Percentiles rank a stretch among this genome's conserved stretches.
phyloP scores from a whole-genome alignment of 2,888 invertebrate genomes.

The Dasysyrphus tricinctus region DNA sequence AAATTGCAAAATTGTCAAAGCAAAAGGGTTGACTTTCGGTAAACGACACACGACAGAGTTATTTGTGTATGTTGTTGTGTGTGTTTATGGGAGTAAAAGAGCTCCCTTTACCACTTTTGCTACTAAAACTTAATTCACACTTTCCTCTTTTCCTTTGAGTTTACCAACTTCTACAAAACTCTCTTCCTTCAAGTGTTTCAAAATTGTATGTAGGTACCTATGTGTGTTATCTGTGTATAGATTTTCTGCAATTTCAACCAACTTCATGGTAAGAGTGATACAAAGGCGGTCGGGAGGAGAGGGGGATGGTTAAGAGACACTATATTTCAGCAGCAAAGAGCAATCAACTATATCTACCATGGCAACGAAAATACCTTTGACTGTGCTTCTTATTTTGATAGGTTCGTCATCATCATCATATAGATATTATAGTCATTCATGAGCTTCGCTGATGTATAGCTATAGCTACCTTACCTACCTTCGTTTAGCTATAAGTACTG shows the following conservation, averaged over 20 bases:
- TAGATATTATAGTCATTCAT: neutral
- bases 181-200: neutral
- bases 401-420: neutral
- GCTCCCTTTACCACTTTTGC: slow-evolving; percentile 1
- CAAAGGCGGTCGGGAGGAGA: rapidly evolving
- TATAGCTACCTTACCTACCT: neutral
- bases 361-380: slow-evolving; percentile 32
- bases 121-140: slow-evolving; percentile 13
- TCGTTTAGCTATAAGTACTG: neutral
- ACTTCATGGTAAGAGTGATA: neutral
- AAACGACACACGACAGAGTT: neutral
- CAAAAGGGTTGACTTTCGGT: slow-evolving; percentile 22
- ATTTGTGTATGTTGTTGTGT: neutral
- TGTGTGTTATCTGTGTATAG: too few species aligned
- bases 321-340: neutral
- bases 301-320: neutral
- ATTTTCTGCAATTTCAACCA: neutral
- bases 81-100: neutral
- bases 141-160: neutral
- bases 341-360: slow-evolving; percentile 15
- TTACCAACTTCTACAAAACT: neutral
- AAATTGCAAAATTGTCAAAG: slow-evolving; percentile 27
- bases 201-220: neutral
- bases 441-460: neutral
- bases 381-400: slow-evolving; percentile 28